These are phyloP conservation scores for Telenomus remus DNA, from an alignment of 1,140 invertebrate species.

Conservation along the genomic window DNA sequence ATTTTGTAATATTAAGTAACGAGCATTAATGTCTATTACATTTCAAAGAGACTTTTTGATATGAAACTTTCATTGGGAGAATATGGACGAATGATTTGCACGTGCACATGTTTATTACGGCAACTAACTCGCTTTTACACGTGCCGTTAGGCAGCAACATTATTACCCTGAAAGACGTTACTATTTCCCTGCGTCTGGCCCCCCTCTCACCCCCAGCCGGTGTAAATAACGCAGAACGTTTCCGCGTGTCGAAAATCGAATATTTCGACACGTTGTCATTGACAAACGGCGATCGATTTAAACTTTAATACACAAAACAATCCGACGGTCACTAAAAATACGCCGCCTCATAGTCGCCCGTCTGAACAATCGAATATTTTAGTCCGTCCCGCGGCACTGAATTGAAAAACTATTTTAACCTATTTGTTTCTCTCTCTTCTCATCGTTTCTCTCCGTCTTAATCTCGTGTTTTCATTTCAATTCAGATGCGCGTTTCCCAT, in stretches of 20 bases:
- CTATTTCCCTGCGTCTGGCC: conserved; percentile 20
- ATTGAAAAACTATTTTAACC: too few species aligned
- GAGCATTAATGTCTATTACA: too few species aligned
- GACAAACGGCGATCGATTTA: conserved; percentile 35
- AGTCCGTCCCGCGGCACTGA: too few species aligned
- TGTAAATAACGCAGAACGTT: conserved; percentile 35
- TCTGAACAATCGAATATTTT: too few species aligned
- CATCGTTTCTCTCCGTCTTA: too few species aligned
- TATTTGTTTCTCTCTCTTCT: too few species aligned
- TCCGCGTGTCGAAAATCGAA: conserved; percentile 19
- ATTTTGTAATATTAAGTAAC: too few species aligned
- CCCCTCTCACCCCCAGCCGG: conserved; percentile 12
- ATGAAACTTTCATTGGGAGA: neutral
- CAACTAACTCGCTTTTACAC: conserved; percentile 31
- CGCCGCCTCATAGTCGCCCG: too few species aligned
- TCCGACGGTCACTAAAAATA: neutral
- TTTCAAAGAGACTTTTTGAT: neutral
- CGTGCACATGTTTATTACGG: conserved; percentile 23
- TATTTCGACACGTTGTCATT: conserved; percentile 24
- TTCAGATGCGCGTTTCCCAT: neutral
- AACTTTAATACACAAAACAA: conserved; percentile 4
- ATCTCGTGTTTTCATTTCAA: too few species aligned
- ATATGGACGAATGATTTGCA: conserved; percentile 22
- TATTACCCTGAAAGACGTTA: conserved; percentile 29
- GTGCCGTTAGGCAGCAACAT: conserved; percentile 30